Evolutionary conservation across 2,888 invertebrate species (phyloP), one percentile per base, ranked within the genome.

Genomic region (Caenorhabditis afra): DNA sequence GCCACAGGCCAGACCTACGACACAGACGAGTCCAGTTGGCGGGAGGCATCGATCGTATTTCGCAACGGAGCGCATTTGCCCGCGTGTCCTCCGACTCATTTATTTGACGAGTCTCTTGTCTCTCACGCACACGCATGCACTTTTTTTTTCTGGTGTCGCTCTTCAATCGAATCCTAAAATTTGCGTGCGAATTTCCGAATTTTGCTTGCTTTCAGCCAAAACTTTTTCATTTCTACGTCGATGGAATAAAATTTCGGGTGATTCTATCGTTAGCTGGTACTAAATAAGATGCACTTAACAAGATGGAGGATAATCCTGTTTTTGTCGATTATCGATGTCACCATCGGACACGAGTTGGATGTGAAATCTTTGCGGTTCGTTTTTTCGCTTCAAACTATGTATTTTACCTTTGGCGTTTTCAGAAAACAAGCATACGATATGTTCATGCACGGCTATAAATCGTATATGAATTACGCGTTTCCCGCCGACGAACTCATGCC

Each of bases 401-500:
- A 29, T 5, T 29, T 29, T 29, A 29, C 29, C 3, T n/a, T 7
- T 29, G 29, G 29, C 29, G 7, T 29, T 73, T 83, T 41, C 66
- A 88, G 89, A 73, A 59, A 84, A 61, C 77, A 96, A 92, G 94
- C 96, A 14, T 93, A 95, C 71, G 94, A 95, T 89, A 97, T 98
- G 96, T 97, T 97, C 91, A 95, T 96, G 91, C 97, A 97, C 93
- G 97, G 96, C 3, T 97, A 96, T 90, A 93, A 94, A 90, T 95
- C 96, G 1, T 97, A 97, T 89, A 97, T 97, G 96, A 78, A 87
- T 22, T 94, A 97, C 92, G 98, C 98, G 14, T 99, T 95, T 92
- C 98, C 98, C 64, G 97, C 97, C 18, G 98, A 98, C 92, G 98
- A 99, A 91, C 92, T 98, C 84, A 97, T 97, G 97, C 98, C 98